phyloP scores from a whole-genome alignment of 2,113 vertebrate species.

The Fulmarus glacialis region DNA sequence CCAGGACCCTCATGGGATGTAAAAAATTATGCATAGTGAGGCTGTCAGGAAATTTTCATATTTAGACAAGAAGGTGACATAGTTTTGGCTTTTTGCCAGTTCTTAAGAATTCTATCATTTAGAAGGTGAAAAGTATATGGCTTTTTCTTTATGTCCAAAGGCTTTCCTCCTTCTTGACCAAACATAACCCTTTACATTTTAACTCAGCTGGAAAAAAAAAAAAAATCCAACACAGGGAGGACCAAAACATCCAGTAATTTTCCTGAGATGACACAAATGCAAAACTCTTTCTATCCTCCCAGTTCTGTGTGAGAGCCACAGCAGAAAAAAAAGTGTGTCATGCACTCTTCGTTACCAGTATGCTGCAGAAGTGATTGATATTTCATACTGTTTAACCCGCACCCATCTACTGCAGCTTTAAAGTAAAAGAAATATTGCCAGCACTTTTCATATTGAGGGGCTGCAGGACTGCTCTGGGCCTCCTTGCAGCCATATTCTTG shows the following conservation, averaged over 20 bases:
- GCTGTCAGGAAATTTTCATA: constrained; percentile 21
- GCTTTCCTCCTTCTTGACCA: not conserved
- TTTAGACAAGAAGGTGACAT: constrained; percentile 24
- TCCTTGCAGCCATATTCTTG: not conserved
- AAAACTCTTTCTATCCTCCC: not conserved
- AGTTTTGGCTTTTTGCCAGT: constrained; percentile 18
- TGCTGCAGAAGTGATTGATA: not conserved
- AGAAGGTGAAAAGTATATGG: not conserved
- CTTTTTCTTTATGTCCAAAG: not conserved
- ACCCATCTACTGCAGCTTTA: not conserved
- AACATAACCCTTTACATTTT: not conserved
- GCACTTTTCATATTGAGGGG: not conserved
- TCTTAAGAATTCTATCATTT: not conserved
- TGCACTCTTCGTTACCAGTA: not conserved
- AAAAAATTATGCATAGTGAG: constrained; percentile 36
- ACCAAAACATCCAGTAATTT: not conserved
- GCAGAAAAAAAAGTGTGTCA: not conserved
- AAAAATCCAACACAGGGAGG: not conserved
- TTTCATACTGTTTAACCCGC: not conserved
- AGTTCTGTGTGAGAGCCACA: not conserved
- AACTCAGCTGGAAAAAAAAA: not conserved
- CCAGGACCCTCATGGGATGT: not conserved
- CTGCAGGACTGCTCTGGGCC: not conserved
- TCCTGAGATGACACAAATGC: not conserved
- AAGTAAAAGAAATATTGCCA: not conserved